Conservation (phyloP, 2,797 vertebrate species). For the Gallirallus australis region DNA sequence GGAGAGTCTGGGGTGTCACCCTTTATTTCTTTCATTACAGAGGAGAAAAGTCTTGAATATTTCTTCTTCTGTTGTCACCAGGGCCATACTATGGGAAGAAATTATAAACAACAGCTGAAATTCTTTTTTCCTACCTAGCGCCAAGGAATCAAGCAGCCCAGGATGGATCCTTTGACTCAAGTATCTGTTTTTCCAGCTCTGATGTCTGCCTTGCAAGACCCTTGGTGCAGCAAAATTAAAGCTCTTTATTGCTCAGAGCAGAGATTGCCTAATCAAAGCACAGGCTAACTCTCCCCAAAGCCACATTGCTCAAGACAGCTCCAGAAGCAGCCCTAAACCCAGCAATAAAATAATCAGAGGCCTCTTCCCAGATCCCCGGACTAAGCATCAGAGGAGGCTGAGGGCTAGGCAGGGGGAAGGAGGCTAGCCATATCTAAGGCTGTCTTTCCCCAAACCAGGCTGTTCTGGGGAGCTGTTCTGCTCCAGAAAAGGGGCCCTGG, state of each 20-base stretch:
- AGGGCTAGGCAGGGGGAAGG: not conserved
- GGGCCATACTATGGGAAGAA: not conserved
- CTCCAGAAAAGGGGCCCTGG: not conserved
- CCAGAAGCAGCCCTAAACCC: slow-evolving; percentile 44
- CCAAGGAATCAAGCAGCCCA: not conserved
- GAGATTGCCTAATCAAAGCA: slow-evolving; percentile 18
- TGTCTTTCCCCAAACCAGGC: not conserved
- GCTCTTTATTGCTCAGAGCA: slow-evolving; percentile 30
- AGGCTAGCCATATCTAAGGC: fast-evolving
- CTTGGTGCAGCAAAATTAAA: not conserved
- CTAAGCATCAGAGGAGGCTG: not conserved
- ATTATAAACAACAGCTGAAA: not conserved
- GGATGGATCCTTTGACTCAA: not conserved
- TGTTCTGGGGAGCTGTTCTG: not conserved
- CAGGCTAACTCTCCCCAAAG: slow-evolving; percentile 1
- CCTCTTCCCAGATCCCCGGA: not conserved
- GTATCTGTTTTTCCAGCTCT: not conserved
- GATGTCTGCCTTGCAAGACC: not conserved
- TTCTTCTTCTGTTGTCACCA: not conserved
- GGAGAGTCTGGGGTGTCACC: not conserved
- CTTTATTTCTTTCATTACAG: not conserved
- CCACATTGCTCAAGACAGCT: not conserved
- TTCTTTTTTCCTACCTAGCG: not conserved
- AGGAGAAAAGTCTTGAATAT: not conserved
- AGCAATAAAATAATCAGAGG: slow-evolving; percentile 49